A percentile compares a stretch with the other conserved stretches of the same genome.
Conservation (phyloP, 2,113 vertebrate species). For the Daboia siamensis region DNA sequence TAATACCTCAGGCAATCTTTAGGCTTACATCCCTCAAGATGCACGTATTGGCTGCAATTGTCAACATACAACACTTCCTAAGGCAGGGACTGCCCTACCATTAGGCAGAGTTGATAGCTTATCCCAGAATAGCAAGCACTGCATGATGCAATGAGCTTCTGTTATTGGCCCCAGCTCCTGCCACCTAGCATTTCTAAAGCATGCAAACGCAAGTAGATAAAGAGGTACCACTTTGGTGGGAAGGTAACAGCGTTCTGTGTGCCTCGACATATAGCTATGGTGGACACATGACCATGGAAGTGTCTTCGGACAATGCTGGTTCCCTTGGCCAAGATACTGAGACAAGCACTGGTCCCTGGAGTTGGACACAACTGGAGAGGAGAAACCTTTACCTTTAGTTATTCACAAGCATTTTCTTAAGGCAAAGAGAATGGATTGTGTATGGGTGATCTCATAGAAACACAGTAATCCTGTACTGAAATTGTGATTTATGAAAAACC, state of each 20-base stretch:
- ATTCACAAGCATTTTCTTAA: not conserved
- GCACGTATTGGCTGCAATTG: not conserved
- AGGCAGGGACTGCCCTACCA: not conserved
- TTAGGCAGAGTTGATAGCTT: not conserved
- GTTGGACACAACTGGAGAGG: not conserved
- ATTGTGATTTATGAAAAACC: too few relatives aligned
- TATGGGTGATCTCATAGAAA: too few relatives aligned
- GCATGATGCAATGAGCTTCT: not conserved
- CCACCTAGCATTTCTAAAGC: too few relatives aligned
- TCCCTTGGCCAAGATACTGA: too few relatives aligned
- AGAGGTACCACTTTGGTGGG: not conserved
- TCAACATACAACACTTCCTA: not conserved
- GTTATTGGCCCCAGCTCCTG: not conserved
- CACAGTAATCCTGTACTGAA: too few relatives aligned
- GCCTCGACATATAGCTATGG: not conserved
- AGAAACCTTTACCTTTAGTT: not conserved
- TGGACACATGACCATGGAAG: not conserved
- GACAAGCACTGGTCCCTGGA: too few relatives aligned
- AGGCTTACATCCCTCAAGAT: not conserved
- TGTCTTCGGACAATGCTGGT: not conserved
- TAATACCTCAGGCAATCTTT: not conserved
- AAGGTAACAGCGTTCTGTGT: not conserved
- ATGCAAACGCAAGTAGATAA: too few relatives aligned
- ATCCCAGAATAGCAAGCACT: not conserved
- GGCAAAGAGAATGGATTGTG: too few relatives aligned